Conservation (phyloP, 2,113 vertebrate species). For the Pedionomus torquatus region DNA sequence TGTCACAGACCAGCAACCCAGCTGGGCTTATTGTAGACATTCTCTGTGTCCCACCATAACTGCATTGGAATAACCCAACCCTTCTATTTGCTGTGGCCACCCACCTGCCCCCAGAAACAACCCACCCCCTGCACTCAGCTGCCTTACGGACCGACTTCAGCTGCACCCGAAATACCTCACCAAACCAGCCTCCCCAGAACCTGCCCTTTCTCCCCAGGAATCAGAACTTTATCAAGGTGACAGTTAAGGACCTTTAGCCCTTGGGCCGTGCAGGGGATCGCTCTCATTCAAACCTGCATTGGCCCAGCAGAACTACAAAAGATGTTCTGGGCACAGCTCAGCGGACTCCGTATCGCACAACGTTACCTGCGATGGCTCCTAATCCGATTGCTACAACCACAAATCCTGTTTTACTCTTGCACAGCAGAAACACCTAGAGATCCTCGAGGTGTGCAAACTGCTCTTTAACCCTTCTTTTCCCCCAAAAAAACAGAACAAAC, state of each 20-base stretch:
- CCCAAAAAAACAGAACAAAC: not conserved
- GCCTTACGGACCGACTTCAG: not conserved
- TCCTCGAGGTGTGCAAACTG: not conserved
- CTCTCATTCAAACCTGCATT: not conserved
- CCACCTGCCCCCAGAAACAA: too few species aligned
- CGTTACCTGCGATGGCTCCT: not conserved
- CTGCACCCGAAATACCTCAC: not conserved
- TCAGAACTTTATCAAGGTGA: not conserved
- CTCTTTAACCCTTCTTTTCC: not conserved
- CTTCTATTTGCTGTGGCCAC: not conserved
- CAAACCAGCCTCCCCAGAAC: not conserved
- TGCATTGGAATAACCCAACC: too few species aligned
- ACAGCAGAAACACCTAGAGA: not conserved
- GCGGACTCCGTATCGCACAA: fast-evolving
- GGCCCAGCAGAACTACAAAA: fast-evolving
- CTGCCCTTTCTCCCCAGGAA: not conserved
- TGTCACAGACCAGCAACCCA: not conserved
- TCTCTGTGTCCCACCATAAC: not conserved
- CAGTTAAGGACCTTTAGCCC: not conserved
- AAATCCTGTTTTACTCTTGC: not conserved
- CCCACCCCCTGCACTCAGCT: not conserved
- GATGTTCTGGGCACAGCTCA: not conserved
- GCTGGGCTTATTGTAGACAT: not conserved
- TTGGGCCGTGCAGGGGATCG: not conserved
- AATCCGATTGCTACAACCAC: not conserved